Conservation (phyloP, 37 sponge, comb jelly and placozoan genomes). For the Crambe crambe region DNA sequence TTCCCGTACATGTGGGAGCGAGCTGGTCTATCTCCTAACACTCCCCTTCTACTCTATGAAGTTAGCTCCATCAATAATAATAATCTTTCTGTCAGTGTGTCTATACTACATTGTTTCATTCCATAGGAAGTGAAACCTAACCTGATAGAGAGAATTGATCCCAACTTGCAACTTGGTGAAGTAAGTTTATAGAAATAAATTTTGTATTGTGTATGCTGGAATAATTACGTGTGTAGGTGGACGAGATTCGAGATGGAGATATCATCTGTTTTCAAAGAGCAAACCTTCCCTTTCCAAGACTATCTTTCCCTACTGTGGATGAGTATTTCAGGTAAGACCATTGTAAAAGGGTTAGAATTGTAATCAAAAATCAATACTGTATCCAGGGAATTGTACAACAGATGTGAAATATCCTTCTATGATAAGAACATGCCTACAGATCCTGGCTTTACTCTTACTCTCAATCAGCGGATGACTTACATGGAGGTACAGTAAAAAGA, state of each 20-base stretch:
- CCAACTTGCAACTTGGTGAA: constrained; percentile 32
- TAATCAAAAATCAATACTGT: not conserved
- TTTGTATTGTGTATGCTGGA: not conserved
- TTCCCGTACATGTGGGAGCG: constrained; percentile 54
- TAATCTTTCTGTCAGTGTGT: not conserved
- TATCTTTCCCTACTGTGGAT: constrained; percentile 27
- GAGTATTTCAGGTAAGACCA: constrained; percentile 55
- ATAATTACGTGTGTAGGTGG: constrained; percentile 34
- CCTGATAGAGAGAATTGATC: constrained; percentile 65
- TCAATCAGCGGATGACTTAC: constrained; percentile 87
- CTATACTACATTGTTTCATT: not conserved
- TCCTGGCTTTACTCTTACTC: constrained; percentile 76
- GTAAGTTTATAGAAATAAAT: constrained; percentile 11
- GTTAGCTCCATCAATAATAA: constrained; percentile 16
- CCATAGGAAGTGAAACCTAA: constrained; percentile 81
- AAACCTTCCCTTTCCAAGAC: constrained; percentile 23
- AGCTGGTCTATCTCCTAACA: constrained; percentile 56
- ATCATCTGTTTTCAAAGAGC: constrained; percentile 88
- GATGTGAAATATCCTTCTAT: constrained; percentile 81
- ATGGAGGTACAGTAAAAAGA: constrained; percentile 26
- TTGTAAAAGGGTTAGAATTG: not conserved
- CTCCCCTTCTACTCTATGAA: constrained; percentile 74
- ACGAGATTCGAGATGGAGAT: constrained; percentile 87
- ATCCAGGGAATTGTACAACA: constrained; percentile 81
- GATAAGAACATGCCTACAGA: constrained; percentile 72